These are phyloP conservation scores for Decapterus maruadsi DNA, from an alignment of 2,797 vertebrate species.

Conservation along the genomic window DNA sequence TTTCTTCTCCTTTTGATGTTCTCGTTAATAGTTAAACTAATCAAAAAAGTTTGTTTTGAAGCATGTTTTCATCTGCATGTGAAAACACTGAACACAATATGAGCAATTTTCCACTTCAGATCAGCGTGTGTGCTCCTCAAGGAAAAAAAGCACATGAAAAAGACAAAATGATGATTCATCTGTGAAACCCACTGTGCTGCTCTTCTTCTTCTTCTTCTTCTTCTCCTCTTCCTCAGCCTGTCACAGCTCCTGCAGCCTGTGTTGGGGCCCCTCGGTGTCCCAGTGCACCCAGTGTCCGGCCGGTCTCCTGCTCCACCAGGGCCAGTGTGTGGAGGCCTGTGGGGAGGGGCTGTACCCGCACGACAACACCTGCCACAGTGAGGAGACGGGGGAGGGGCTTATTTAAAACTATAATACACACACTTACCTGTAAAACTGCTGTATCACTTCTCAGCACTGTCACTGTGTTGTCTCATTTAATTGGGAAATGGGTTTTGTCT, in stretches of 20 bases:
- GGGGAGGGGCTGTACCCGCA: constrained; percentile 90
- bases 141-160: too few species aligned
- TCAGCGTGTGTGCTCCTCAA: too few species aligned
- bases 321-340: constrained; percentile 90
- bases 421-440: too few species aligned
- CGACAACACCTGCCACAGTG: constrained; percentile 89
- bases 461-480: too few species aligned
- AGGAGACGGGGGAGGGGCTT: too few species aligned
- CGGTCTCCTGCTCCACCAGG: constrained; percentile 79
- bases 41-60: not conserved
- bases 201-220: not conserved
- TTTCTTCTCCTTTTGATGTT: not conserved
- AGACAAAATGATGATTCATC: too few species aligned
- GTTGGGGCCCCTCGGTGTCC: constrained; percentile 87
- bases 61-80: not conserved
- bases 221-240: constrained; percentile 84
- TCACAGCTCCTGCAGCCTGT: constrained; percentile 88
- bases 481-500: too few species aligned
- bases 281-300: constrained; percentile 88
- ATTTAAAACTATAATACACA: too few species aligned
- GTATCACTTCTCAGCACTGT: not conserved
- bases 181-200: too few species aligned
- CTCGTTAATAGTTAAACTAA: not conserved
- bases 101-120: too few species aligned
- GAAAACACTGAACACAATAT: not conserved